Evolutionary conservation across 2,113 vertebrate genomes (phyloP), one percentile per base, ranked within the genome.

Genomic region (Dipodomys merriami): DNA sequence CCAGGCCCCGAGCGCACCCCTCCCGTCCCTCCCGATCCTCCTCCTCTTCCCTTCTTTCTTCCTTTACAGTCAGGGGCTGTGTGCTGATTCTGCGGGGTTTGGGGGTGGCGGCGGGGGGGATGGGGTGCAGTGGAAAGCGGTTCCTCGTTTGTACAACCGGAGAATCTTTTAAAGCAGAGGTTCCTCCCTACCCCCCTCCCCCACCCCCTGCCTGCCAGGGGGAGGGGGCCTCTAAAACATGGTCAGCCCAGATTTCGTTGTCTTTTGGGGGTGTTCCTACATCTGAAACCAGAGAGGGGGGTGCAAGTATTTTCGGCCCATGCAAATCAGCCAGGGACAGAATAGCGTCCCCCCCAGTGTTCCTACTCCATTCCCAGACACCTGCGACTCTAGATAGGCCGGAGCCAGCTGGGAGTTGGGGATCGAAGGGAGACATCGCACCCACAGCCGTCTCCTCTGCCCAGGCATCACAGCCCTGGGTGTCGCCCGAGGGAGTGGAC

Each of bases 201-300:
- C 35, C 35, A 39, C 35, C 35, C 35, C 35, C 35, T 39, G 35
- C 35, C 35, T 39, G 35, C 35, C 3, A 39, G 35, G 35, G 35
- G 35, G 35, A 39, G 35, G 4, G 35, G 35, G 35, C 3, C 35
- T 39, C 35, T 39, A 39, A 98, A 96, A 97, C 98, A 96, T 95
- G 94, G 92, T 96, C 98, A 96, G 93, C 88, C 96, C 94, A 96
- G 35, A 39, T 39, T 39, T 39, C 35, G 35, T 39, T 39, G 35
- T 39, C 35, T 39, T 39, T 39, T 39, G 35, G 35, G 96, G 83
- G 85, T 97, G 97, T 98, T 98, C 98, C 98, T 98, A 98, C 98
- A 98, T 98, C 98, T 98, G 97, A 98, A 98, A 98, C 98, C 96
- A 98, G 98, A 98, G 98, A 98, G 95, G 96, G 94, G 92, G 96